Percentiles rank a stretch among this genome's conserved stretches.
phyloP scores from a whole-genome alignment of 2,888 invertebrate genomes.

The Halictus quadricinctus region DNA sequence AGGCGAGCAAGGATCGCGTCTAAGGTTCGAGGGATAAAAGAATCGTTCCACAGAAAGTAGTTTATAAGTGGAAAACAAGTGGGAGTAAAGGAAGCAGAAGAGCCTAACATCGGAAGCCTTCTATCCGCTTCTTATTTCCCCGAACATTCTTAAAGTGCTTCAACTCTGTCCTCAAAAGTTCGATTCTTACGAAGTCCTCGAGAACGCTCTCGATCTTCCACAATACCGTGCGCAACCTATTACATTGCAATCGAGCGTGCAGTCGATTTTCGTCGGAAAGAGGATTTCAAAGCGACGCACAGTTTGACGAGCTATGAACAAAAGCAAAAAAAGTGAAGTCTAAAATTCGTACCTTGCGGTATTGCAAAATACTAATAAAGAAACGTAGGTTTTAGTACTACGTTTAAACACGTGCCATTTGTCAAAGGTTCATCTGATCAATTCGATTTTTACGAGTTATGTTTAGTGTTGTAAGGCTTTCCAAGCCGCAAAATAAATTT shows the following conservation, averaged over 20 bases:
- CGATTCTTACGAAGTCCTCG: constrained; percentile 51
- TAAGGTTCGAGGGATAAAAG: constrained; percentile 49
- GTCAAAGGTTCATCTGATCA: too few relatives aligned
- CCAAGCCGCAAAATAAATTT: too few relatives aligned
- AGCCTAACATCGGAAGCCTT: constrained; percentile 54
- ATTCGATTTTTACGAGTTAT: too few relatives aligned
- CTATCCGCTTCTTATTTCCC: constrained; percentile 47
- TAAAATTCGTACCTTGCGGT: too few relatives aligned
- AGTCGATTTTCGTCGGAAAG: constrained; percentile 33
- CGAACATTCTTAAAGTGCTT: constrained; percentile 56
- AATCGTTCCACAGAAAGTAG: constrained; percentile 43
- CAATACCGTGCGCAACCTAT: constrained; percentile 45
- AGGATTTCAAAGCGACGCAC: constrained; percentile 1
- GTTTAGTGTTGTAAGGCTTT: too few relatives aligned
- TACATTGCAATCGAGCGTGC: constrained; percentile 55
- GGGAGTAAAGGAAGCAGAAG: constrained; percentile 51
- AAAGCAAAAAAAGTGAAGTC: neutral
- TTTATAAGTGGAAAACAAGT: constrained; percentile 54
- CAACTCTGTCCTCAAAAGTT: constrained; percentile 53
- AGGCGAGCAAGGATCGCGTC: constrained; percentile 24
- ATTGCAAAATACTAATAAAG: too few relatives aligned
- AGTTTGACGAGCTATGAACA: neutral
- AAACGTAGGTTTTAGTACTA: too few relatives aligned
- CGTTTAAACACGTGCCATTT: too few relatives aligned
- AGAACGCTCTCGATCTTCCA: constrained; percentile 56